phyloP scores from a whole-genome alignment of 2,797 vertebrate species.

The Carcharodon carcharias region DNA sequence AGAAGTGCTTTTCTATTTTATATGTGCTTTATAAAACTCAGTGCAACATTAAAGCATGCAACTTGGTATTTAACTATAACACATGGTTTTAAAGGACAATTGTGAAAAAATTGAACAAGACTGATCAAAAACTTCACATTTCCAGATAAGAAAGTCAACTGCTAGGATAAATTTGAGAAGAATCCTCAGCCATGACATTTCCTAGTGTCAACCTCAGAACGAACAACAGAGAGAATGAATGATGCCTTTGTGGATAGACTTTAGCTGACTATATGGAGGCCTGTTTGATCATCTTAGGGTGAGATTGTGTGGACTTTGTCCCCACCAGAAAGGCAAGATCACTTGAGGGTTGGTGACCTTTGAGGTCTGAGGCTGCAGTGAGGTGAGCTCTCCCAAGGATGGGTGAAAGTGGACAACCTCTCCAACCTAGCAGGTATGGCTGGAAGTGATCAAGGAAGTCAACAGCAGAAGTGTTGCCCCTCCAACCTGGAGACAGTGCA shows the following conservation, averaged over 20 bases:
- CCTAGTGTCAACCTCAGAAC: background rate
- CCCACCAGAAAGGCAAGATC: too few relatives aligned
- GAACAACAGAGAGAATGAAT: background rate
- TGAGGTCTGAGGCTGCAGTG: too few relatives aligned
- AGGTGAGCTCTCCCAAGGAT: too few relatives aligned
- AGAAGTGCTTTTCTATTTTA: background rate
- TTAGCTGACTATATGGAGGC: background rate
- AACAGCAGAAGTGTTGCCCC: too few relatives aligned
- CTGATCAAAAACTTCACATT: slow-evolving; percentile 5
- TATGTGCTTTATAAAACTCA: background rate
- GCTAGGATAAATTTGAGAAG: background rate
- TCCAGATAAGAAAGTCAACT: background rate
- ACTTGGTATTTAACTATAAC: background rate
- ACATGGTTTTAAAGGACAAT: background rate
- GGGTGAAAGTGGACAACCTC: too few relatives aligned
- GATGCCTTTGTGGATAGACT: too few relatives aligned
- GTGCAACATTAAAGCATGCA: background rate
- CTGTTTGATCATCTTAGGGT: background rate
- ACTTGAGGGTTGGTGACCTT: too few relatives aligned
- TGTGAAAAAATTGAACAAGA: background rate
- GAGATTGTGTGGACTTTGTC: too few relatives aligned
- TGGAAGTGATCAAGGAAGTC: too few relatives aligned
- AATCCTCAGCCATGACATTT: background rate
- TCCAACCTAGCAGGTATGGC: too few relatives aligned
- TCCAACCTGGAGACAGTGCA: too few relatives aligned